These are phyloP conservation scores for Argyrosomus regius DNA, from an alignment of 2,797 vertebrate genomes.

Conservation along the genomic window DNA sequence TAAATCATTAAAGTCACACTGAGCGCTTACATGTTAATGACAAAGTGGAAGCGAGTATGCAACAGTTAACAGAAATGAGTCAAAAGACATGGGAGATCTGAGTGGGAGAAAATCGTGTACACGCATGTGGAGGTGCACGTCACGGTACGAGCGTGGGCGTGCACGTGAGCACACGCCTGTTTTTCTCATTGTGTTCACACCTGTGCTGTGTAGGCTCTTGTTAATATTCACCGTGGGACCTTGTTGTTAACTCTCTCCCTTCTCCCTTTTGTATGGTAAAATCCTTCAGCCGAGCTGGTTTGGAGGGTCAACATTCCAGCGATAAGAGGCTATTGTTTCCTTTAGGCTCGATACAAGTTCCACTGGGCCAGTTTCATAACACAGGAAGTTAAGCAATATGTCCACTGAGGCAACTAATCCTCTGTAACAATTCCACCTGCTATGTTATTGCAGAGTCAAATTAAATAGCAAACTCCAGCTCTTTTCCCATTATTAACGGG, in stretches of 20 bases:
- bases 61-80: conserved; percentile 24
- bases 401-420: conserved; percentile 58
- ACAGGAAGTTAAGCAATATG: conserved; percentile 71
- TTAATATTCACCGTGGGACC: conserved; percentile 34
- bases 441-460: conserved; percentile 16
- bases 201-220: conserved; percentile 17
- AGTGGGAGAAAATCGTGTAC: conserved; percentile 15
- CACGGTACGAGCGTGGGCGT: not conserved
- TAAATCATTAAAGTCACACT: conserved; percentile 43
- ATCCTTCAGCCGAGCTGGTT: conserved; percentile 37
- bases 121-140: not conserved
- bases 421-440: conserved; percentile 54
- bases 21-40: conserved; percentile 29
- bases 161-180: conserved; percentile 17
- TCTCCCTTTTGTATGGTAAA: conserved; percentile 25
- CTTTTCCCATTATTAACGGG: not conserved
- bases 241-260: conserved; percentile 25
- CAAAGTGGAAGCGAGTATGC: conserved; percentile 10
- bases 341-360: conserved; percentile 50
- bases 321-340: conserved; percentile 74
- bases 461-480: conserved; percentile 22
- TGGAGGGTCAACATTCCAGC: conserved; percentile 72
- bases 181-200: conserved; percentile 29
- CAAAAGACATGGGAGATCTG: conserved; percentile 11
- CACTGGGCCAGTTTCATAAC: conserved; percentile 66